Percentiles rank a stretch among this genome's conserved stretches.
Conservation (phyloP, 2,797 vertebrate genomes). For the Spatula clypeata region DNA sequence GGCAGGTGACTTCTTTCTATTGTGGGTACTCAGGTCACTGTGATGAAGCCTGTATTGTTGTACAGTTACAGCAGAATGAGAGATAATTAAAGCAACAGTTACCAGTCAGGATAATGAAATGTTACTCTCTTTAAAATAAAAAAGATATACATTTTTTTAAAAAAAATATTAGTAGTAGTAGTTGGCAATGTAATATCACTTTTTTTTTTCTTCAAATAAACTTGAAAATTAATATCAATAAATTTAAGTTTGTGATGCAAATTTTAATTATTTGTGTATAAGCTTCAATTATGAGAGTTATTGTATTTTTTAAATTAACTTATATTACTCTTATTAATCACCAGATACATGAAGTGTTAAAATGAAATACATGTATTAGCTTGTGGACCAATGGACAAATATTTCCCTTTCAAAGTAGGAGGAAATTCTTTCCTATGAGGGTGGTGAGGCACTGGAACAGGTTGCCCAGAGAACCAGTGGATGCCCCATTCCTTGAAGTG, state of each 20-base stretch:
- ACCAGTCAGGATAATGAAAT: not conserved
- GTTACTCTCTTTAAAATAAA: not conserved
- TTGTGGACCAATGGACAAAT: not conserved
- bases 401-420: not conserved
- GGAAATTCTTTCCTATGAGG: no score
- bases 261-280: not conserved
- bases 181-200: not conserved
- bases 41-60: not conserved
- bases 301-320: not conserved
- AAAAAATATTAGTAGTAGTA: no score
- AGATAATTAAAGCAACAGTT: slow-evolving; percentile 3
- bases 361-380: not conserved
- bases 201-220: not conserved
- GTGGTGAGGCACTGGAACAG: no score
- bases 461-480: no score
- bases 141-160: not conserved
- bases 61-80: not conserved
- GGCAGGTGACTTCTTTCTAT: not conserved
- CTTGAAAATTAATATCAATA: not conserved
- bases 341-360: not conserved
- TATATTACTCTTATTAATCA: not conserved
- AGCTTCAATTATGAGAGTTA: not conserved
- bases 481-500: no score
- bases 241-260: not conserved
- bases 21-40: not conserved